Percentiles rank a stretch among this genome's conserved stretches.
Conservation (phyloP, 2,113 vertebrate species). For the Lasiurus borealis region DNA sequence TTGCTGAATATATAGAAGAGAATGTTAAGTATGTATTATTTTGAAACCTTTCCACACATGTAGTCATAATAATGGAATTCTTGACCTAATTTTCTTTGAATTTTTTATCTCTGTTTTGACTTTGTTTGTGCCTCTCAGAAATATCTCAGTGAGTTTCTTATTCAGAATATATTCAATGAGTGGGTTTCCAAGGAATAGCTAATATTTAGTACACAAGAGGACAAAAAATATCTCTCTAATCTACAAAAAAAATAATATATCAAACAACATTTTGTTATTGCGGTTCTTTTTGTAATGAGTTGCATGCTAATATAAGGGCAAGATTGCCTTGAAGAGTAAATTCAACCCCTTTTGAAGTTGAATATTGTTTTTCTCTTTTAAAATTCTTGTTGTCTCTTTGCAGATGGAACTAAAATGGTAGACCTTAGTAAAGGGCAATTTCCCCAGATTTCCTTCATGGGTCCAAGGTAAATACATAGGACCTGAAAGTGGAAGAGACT, state of each 20-base stretch:
- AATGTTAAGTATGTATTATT: background rate
- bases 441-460: background rate
- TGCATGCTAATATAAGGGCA: background rate
- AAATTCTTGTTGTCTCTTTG: background rate
- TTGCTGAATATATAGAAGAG: background rate
- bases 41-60: background rate
- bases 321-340: background rate
- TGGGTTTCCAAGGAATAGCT: background rate
- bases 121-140: background rate
- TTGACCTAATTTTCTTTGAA: background rate
- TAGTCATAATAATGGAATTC: background rate
- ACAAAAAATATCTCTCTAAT: background rate
- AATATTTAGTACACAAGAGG: background rate
- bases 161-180: background rate
- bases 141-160: background rate
- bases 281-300: background rate
- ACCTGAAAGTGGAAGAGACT: background rate
- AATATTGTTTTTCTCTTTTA: constrained; percentile 17
- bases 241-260: background rate
- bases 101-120: background rate
- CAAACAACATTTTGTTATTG: background rate
- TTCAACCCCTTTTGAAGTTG: background rate
- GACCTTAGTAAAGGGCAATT: background rate
- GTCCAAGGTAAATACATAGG: background rate
- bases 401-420: background rate